A percentile compares a stretch with the other conserved stretches of the same genome.
Evolutionary conservation across 2,797 vertebrate species (phyloP).

Genomic region (Semaprochilodus insignis): DNA sequence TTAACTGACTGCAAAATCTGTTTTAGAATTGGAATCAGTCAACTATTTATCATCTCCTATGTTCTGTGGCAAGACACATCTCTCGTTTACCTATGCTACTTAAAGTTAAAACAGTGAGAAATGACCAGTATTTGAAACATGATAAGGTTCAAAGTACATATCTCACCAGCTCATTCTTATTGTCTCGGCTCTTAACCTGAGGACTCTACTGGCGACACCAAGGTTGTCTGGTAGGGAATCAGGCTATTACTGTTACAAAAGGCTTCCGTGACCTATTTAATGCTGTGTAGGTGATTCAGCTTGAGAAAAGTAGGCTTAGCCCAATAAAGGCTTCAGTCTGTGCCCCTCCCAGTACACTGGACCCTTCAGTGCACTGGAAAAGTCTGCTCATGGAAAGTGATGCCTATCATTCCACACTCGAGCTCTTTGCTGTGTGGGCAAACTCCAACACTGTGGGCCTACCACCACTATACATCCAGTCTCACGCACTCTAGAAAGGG

Average conservation of each 20-base stretch:
- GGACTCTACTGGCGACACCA: neutral
- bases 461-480: neutral
- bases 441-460: neutral
- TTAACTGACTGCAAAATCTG: neutral
- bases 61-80: no score
- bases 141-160: no score
- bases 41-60: no score
- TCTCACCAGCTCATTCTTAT: no score
- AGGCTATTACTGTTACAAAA: neutral
- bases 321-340: neutral
- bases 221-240: neutral
- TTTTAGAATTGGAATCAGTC: neutral
- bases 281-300: neutral
- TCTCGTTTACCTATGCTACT: no score
- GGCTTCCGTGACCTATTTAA: neutral
- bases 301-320: neutral
- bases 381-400: constrained; percentile 26
- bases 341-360: neutral
- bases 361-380: constrained; percentile 14
- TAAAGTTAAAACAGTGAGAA: no score
- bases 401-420: neutral
- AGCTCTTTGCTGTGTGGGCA: neutral
- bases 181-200: no score
- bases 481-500: neutral
- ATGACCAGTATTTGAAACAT: no score